Conservation (phyloP, 2,888 invertebrate species). For the Eilema caniola region DNA sequence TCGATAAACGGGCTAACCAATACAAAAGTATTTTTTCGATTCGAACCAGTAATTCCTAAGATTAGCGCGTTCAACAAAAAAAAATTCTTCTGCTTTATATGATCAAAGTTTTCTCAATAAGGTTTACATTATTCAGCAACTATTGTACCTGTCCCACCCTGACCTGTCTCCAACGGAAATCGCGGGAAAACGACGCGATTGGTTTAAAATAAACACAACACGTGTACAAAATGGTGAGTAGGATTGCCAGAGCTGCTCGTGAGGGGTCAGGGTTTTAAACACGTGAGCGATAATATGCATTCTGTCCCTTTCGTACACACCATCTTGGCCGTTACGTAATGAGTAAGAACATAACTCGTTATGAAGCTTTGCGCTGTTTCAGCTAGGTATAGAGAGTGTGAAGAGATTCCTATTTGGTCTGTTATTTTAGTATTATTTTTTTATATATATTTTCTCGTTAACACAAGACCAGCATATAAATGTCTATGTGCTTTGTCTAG, state of each 20-base stretch:
- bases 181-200: slow-evolving; percentile 1
- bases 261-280: neutral
- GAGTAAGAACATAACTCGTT: neutral
- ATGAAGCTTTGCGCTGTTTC: neutral
- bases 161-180: neutral
- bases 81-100: too few species aligned
- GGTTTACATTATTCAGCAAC: neutral
- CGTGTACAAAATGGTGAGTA: neutral
- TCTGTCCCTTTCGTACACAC: neutral
- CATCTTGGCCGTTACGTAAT: neutral
- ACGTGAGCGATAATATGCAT: neutral
- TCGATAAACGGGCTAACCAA: too few species aligned
- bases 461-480: too few species aligned
- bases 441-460: too few species aligned
- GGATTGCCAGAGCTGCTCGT: slow-evolving; percentile 4
- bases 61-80: too few species aligned
- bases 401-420: neutral
- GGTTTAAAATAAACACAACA: slow-evolving; percentile 4
- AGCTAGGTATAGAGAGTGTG: neutral
- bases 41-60: too few species aligned
- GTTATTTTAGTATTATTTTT: neutral
- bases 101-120: too few species aligned
- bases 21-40: too few species aligned
- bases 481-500: too few species aligned
- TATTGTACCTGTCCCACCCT: neutral